Percentiles rank a stretch among this genome's conserved stretches.
Conservation (phyloP, 2,888 invertebrate species). For the Aporophyla nigra region DNA sequence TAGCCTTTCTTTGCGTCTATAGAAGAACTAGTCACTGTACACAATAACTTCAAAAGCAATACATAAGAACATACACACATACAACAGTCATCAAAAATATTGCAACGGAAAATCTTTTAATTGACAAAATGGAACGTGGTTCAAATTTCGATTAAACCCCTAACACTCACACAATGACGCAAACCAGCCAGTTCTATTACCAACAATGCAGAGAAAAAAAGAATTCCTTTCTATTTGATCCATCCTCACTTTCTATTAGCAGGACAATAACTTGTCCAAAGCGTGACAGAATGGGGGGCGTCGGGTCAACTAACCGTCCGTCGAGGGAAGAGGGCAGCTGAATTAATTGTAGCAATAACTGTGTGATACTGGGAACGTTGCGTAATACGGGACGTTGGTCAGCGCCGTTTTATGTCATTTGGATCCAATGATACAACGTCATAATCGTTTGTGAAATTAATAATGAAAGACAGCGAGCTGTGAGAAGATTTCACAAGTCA, state of each 20-base stretch:
- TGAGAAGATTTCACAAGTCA: background rate
- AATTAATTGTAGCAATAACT: conserved; percentile 75
- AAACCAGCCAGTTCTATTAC: background rate
- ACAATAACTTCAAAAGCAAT: no score
- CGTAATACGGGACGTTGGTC: conserved; percentile 64
- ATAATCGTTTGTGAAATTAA: background rate
- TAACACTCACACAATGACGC: background rate
- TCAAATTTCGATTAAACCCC: background rate
- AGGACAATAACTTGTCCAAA: conserved; percentile 57
- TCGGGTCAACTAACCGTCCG: conserved; percentile 73
- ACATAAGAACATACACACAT: no score
- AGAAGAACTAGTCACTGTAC: no score
- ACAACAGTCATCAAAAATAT: no score
- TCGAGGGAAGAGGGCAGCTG: conserved; percentile 69
- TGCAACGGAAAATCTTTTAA: no score
- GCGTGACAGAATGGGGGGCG: conserved; percentile 56
- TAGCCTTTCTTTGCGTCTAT: no score
- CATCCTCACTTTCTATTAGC: conserved; percentile 56
- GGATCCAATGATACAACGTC: conserved; percentile 4
- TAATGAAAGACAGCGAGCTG: background rate
- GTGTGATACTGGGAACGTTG: conserved; percentile 68
- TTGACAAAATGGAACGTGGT: no score
- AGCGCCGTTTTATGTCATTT: conserved; percentile 10
- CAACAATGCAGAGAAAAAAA: conserved; percentile 3
- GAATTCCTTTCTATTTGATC: conserved; percentile 27